Percentiles rank a stretch among this genome's conserved stretches.
Conservation (phyloP, 1,140 invertebrate species). For the Bombus balteatus region DNA sequence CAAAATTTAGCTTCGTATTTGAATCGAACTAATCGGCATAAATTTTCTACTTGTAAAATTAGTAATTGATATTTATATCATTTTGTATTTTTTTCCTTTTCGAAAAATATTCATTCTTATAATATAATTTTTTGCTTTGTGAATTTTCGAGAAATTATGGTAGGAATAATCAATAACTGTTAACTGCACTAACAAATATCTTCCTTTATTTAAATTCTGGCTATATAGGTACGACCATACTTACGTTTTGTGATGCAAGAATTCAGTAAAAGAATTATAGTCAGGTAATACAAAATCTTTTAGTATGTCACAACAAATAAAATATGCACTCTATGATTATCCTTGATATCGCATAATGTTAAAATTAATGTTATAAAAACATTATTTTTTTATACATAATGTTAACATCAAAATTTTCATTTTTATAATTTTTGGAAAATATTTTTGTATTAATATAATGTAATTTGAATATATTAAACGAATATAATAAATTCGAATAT, state of each 20-base stretch:
- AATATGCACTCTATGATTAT: neutral
- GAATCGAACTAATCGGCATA: neutral
- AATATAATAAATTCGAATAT: neutral
- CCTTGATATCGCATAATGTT: neutral
- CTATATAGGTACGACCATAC: neutral
- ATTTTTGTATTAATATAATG: neutral
- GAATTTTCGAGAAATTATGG: neutral
- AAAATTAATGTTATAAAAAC: neutral
- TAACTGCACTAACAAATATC: neutral
- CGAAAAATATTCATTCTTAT: neutral
- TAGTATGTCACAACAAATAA: neutral
- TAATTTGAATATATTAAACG: neutral
- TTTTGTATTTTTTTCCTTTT: neutral
- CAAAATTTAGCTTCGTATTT: conserved; percentile 4
- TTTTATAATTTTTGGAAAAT: neutral
- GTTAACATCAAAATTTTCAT: neutral
- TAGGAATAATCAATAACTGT: neutral
- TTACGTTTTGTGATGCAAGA: neutral
- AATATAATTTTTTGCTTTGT: neutral
- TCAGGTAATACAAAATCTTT: neutral
- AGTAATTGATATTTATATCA: neutral
- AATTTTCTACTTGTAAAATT: neutral
- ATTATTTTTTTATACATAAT: neutral
- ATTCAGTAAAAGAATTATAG: neutral
- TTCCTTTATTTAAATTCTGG: neutral